Conservation (phyloP, 2,113 vertebrate genomes). For the Corythoichthys intestinalis region DNA sequence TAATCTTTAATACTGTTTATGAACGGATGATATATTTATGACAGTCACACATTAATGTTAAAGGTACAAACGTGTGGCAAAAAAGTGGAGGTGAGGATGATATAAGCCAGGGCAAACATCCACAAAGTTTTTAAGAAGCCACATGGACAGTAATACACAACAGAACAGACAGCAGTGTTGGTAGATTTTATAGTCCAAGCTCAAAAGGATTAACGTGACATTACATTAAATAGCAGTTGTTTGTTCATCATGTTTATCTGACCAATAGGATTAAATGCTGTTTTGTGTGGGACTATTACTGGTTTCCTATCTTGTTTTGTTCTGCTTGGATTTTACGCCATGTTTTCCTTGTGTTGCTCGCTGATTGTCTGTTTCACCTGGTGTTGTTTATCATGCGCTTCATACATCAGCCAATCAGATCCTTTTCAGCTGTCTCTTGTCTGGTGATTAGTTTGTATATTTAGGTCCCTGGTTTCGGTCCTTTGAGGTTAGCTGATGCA, state of each 20-base stretch:
- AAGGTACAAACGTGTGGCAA: neutral
- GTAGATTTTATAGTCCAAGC: conserved; percentile 40
- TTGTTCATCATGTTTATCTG: conserved; percentile 25
- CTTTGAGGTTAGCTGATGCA: neutral
- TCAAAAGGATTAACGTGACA: conserved; percentile 24
- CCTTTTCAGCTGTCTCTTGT: neutral
- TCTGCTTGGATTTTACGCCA: neutral
- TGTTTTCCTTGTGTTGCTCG: neutral
- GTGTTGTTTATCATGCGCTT: neutral
- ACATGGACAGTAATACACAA: conserved; percentile 13
- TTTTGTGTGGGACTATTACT: neutral
- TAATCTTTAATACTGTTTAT: neutral
- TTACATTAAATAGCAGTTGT: conserved; percentile 4
- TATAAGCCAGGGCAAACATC: neutral
- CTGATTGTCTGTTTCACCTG: neutral
- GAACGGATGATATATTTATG: neutral
- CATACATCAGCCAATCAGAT: neutral
- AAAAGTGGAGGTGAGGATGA: neutral
- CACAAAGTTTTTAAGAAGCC: conserved; percentile 7
- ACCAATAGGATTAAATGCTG: neutral
- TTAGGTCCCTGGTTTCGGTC: neutral
- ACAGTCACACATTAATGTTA: neutral
- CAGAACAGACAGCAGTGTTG: conserved; percentile 24
- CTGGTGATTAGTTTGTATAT: neutral
- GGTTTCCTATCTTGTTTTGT: neutral